Percentiles rank a stretch among this genome's conserved stretches.
phyloP scores from a whole-genome alignment of 2,113 vertebrate genomes.

The Cheirogaleus medius region DNA sequence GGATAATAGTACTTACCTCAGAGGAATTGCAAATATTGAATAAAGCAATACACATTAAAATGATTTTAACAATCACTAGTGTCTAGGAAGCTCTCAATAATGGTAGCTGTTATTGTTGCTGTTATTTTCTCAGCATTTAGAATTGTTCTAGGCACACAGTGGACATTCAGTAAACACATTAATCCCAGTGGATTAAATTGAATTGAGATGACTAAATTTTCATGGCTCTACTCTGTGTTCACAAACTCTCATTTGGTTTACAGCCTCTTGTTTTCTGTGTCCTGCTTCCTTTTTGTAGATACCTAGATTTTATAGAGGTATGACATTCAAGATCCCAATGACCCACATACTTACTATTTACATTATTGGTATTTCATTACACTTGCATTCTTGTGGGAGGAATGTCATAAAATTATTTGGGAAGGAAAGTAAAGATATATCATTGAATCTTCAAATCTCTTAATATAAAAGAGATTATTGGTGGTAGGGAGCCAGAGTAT shows the following conservation, averaged over 20 bases:
- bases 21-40: constrained; percentile 33
- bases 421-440: not conserved
- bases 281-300: not conserved
- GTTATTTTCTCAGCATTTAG: constrained; percentile 24
- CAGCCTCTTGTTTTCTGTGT: not conserved
- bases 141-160: not conserved
- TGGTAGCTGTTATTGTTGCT: not conserved
- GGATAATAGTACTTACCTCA: not conserved
- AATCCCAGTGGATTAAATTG: not conserved
- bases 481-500: not conserved
- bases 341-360: not conserved
- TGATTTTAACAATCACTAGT: constrained; percentile 27
- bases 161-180: not conserved
- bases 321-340: not conserved
- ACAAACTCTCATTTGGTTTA: not conserved
- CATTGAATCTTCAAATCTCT: not conserved
- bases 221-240: not conserved
- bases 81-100: not conserved
- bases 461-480: not conserved
- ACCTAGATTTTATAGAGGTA: not conserved
- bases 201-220: not conserved
- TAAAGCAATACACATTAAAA: not conserved
- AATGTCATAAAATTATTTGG: not conserved
- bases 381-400: not conserved
- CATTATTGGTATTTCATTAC: not conserved